Conservation (phyloP, 2,113 vertebrate species). For the Vanacampus margaritifer region DNA sequence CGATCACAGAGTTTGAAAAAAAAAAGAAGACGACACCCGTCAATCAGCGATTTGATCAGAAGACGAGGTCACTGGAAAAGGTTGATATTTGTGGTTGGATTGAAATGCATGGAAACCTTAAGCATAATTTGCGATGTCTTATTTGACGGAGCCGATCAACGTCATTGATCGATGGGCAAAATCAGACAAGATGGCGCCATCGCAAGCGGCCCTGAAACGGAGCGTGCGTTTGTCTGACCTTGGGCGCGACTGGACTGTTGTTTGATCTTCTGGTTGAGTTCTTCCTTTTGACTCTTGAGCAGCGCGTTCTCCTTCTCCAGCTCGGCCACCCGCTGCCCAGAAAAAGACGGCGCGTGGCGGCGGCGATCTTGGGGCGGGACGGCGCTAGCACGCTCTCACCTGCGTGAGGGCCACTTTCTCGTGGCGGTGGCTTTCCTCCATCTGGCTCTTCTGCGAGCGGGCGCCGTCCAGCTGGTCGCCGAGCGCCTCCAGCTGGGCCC, state of each 20-base stretch:
- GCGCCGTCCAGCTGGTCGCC: constrained; percentile 75
- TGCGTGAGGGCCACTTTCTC: constrained; percentile 79
- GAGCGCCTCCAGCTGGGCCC: constrained; percentile 78
- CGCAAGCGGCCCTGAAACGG: no score
- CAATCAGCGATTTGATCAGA: no score
- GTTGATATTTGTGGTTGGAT: no score
- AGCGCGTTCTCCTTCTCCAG: constrained; percentile 84
- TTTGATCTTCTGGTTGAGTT: constrained; percentile 80
- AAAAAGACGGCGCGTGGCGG: no score
- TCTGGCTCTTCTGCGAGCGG: constrained; percentile 65
- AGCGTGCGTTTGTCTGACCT: constrained; percentile 72
- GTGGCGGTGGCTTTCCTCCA: constrained; percentile 76
- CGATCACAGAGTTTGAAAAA: no score
- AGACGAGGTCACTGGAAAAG: no score
- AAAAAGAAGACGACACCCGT: no score
- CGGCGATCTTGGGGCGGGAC: background rate
- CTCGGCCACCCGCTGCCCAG: constrained; percentile 79
- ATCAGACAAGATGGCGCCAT: no score
- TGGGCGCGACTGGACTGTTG: constrained; percentile 51
- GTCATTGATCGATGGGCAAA: no score
- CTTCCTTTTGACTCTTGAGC: constrained; percentile 89
- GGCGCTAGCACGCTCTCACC: constrained; percentile 61
- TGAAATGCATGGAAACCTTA: no score
- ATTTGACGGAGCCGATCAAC: no score
- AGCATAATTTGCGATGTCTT: no score